Evolutionary conservation across 1,140 invertebrate species (phyloP).

Genomic region (Zaprionus vittiger): DNA sequence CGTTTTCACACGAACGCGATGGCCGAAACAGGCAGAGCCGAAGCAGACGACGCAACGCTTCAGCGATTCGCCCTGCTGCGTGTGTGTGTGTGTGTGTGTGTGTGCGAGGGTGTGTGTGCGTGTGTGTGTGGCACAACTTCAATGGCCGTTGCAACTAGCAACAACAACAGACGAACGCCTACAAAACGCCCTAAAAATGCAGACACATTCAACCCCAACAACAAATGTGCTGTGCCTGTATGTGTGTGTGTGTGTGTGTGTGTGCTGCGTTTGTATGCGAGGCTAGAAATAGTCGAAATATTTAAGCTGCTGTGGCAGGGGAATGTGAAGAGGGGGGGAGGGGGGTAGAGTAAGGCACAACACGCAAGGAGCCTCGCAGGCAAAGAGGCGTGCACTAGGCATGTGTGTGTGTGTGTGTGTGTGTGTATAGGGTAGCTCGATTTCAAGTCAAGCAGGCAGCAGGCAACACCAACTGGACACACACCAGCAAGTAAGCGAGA

Average conservation of each 20-base stretch:
- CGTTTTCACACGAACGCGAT: slow-evolving; percentile 67
- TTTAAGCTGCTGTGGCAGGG: slow-evolving; percentile 41
- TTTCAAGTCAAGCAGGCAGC: slow-evolving; percentile 48
- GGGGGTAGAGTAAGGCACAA: neutral
- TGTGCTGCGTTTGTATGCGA: slow-evolving; percentile 20
- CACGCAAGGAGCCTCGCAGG: slow-evolving; percentile 41
- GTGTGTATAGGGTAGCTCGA: slow-evolving; percentile 44
- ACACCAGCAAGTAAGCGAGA: neutral
- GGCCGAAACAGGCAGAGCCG: slow-evolving; percentile 33
- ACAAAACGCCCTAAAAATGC: slow-evolving; percentile 32
- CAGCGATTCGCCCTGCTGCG: slow-evolving; percentile 58
- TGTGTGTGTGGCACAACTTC: slow-evolving; percentile 55
- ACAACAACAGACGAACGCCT: slow-evolving; percentile 40
- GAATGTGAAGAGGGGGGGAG: neutral
- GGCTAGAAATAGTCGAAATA: slow-evolving; percentile 69
- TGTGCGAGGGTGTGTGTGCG: slow-evolving; percentile 19
- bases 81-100: slow-evolving; percentile 20
- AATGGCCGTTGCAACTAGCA: slow-evolving; percentile 66
- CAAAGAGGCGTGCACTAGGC: slow-evolving; percentile 43
- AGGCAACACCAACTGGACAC: slow-evolving; percentile 38
- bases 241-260: slow-evolving; percentile 31
- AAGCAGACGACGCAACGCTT: slow-evolving; percentile 60
- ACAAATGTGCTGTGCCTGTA: slow-evolving; percentile 3
- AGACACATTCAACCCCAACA: slow-evolving; percentile 36
- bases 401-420: slow-evolving; percentile 21